Base-by-base conservation (phyloP, 2,888 invertebrate genomes). In the Trissoscelio sp. region DNA sequence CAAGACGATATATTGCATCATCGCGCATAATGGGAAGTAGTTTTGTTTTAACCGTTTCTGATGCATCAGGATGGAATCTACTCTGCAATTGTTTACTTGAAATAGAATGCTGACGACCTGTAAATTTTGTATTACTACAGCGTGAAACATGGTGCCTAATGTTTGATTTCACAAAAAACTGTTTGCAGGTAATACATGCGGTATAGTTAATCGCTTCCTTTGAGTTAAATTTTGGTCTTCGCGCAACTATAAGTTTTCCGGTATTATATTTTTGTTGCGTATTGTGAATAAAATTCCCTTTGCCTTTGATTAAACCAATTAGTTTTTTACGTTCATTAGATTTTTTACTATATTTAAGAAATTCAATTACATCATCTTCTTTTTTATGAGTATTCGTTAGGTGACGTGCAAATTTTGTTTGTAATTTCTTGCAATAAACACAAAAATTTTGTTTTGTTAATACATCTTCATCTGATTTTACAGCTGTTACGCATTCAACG, bases 261-360 rank as follows among this genome's bases (percentile, higher is more conserved):
- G 79, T 55, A 55, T 84, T 85, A 24, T 37, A 79, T 31, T 83
- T 69, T 9, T 18, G 14, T 22, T 77, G 42, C 0, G 84, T 83
- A 39, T 85, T 86, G 24, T 74, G 85, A 3, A 83, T 1, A 48
- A 81, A 83, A 70, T 79, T 81, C 20, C 84, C 85, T 48, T 81
- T 82, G 0, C 51, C 57, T 69, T 34, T n/a, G 7, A 67, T 55
- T 28, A 37, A 11, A 37, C 2, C 24, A 24, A 24, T 20, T 4
- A 62, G 18, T 9, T 28, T 7, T 16, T 16, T 42, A 20, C 18
- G 28, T 9, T 20, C 11, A 18, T 22, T 37, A 4, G 24, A 4
- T 24, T 24, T 24, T 24, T 3, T 3, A 24, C 24, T 3, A 14
- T 42, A 14, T 14, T 14, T 14, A 22, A 48, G n/a, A 7, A n/a